phyloP scores from a whole-genome alignment of 2,113 vertebrate species.

The Notechis scutatus region DNA sequence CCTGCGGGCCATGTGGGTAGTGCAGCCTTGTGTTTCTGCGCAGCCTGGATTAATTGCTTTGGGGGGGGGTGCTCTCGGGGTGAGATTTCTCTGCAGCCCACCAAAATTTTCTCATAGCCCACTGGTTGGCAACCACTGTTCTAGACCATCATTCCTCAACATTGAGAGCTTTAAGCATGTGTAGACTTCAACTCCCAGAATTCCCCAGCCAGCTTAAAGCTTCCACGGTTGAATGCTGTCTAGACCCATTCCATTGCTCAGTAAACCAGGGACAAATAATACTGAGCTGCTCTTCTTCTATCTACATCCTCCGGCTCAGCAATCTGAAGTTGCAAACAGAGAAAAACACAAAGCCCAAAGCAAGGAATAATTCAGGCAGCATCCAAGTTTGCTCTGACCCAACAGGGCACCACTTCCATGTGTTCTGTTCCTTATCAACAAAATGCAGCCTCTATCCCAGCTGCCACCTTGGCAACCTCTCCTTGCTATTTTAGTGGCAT shows the following conservation, averaged over 20 bases:
- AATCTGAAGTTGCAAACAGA: not conserved
- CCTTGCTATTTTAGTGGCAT: not conserved
- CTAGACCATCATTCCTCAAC: too few species aligned
- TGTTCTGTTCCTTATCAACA: not conserved
- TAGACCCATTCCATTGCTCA: not conserved
- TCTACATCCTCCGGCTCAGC: not conserved
- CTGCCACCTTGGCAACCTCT: not conserved
- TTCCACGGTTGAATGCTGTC: too few species aligned
- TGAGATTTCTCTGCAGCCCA: too few species aligned
- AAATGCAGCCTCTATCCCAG: not conserved
- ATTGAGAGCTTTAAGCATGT: too few species aligned
- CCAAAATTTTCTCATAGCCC: too few species aligned
- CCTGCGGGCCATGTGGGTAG: too few species aligned
- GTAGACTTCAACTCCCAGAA: too few species aligned
- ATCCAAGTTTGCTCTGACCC: not conserved
- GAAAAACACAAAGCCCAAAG: not conserved
- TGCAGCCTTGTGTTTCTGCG: too few species aligned
- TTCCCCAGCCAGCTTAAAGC: too few species aligned
- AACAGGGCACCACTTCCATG: not conserved
- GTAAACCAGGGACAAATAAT: not conserved
- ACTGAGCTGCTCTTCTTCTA: not conserved
- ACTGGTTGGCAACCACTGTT: too few species aligned
- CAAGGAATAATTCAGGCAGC: not conserved
- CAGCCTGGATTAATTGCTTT: too few species aligned
- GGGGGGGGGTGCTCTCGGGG: too few species aligned